phyloP scores from a whole-genome alignment of 2,797 vertebrate species.

The Sebastes minor region DNA sequence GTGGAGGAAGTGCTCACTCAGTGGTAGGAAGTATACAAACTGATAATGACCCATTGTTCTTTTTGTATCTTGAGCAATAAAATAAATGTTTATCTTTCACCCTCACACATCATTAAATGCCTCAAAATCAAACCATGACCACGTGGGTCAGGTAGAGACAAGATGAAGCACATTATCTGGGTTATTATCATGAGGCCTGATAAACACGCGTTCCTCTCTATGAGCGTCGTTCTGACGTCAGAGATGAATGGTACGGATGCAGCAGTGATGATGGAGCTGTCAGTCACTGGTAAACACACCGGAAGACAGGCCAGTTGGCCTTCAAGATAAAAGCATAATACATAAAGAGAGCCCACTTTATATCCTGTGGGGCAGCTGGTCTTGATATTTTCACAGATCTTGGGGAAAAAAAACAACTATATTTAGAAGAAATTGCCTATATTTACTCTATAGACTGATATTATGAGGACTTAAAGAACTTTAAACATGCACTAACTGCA shows the following conservation, averaged over 20 bases:
- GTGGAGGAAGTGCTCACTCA: not conserved
- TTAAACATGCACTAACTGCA: too few species aligned
- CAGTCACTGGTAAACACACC: not conserved
- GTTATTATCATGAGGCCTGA: slow-evolving; percentile 22
- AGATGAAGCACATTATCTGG: not conserved
- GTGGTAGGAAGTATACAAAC: not conserved
- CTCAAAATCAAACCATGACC: fast-evolving
- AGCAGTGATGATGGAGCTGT: slow-evolving; percentile 39
- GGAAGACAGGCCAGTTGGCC: not conserved
- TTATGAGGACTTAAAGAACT: too few species aligned
- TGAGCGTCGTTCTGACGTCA: slow-evolving; percentile 74
- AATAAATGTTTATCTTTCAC: not conserved
- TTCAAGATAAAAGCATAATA: slow-evolving; percentile 33
- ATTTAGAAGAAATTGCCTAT: not conserved
- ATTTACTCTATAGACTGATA: not conserved
- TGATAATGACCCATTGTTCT: slow-evolving; percentile 8
- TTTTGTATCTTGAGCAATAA: not conserved
- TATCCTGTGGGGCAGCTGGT: not conserved
- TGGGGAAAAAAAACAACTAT: not conserved
- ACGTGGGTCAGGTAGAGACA: too few species aligned
- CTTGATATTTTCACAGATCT: not conserved
- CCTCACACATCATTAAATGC: not conserved
- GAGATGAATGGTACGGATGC: slow-evolving; percentile 52
- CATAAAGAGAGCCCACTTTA: not conserved
- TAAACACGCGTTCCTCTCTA: slow-evolving; percentile 48